A percentile compares a stretch with the other conserved stretches of the same genome.
phyloP scores from a whole-genome alignment of 2,888 invertebrate genomes.

The Agapostemon virescens region DNA sequence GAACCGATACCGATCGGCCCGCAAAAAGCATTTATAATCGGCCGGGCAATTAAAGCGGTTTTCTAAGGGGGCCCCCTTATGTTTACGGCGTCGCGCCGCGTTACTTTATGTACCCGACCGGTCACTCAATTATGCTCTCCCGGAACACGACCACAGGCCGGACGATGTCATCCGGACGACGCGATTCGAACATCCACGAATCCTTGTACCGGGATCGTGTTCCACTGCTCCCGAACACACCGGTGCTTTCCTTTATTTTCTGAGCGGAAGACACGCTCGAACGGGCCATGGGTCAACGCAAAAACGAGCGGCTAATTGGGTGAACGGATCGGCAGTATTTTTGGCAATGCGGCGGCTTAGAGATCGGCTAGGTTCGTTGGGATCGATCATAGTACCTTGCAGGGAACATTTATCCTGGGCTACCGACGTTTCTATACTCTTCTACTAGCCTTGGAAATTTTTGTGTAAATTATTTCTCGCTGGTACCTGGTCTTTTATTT shows the following conservation, averaged over 20 bases:
- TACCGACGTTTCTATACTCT: too few relatives aligned
- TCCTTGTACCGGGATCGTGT: slow-evolving; percentile 1
- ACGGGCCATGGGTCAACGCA: background rate
- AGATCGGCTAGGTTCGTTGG: too few relatives aligned
- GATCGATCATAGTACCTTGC: too few relatives aligned
- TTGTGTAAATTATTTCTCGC: too few relatives aligned
- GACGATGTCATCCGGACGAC: background rate
- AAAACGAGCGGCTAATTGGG: background rate
- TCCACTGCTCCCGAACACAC: background rate
- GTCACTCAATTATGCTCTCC: slow-evolving; percentile 3
- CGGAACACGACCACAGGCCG: background rate
- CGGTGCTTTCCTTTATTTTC: background rate
- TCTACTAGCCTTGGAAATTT: too few relatives aligned
- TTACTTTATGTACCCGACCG: slow-evolving; percentile 41
- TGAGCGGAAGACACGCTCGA: background rate
- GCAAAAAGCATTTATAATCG: slow-evolving; percentile 58
- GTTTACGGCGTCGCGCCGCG: slow-evolving; percentile 19
- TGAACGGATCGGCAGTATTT: background rate
- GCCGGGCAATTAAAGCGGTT: slow-evolving; percentile 50
- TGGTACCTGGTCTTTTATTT: too few relatives aligned
- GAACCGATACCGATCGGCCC: slow-evolving; percentile 58
- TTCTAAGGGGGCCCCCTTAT: background rate
- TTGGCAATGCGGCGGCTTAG: too few relatives aligned
- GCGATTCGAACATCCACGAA: slow-evolving; percentile 2
- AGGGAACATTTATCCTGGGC: too few relatives aligned